Evolutionary conservation across 2,113 vertebrate genomes (phyloP), one percentile per base, ranked within the genome.

Genomic region (Rhea pennata): DNA sequence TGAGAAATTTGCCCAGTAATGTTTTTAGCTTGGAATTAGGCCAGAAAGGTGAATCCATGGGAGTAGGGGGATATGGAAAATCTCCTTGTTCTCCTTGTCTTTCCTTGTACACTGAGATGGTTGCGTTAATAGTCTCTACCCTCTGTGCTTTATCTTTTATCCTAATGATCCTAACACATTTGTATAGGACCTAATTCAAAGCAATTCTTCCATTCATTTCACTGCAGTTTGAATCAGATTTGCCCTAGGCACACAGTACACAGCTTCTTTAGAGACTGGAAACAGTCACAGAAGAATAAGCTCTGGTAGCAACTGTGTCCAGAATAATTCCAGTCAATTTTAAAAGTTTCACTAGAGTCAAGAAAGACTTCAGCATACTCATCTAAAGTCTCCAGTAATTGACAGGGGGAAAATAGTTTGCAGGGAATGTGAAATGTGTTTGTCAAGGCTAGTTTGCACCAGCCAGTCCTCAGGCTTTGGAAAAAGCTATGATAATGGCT

Each of bases 191-290:
- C 29, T 54, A 71, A 75, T 56, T 51, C 20, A 81, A 76, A 72
- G 19, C 42, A 67, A 58, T 77, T 73, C 36, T 40, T 77, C 42
- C 31, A 67, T 2, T 71, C 53, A 70, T 64, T 70, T 69, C 53
- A 62, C 31, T 51, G n/a, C 3, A 14, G 72, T 96, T 94, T 81
- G 27, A 72, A 22, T 79, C 11, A 10, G 11, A 79, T 31, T 15
- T 51, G 16, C 36, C 72, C 24, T 15, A 85, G 42, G 39, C n/a
- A 64, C 31, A 29, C 0, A 1, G 48, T 48, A 20, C 50, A 0
- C 0, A 83, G 40, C 14, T 88, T 33, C 51, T 85, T 73, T 53
- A 62, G 85, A 85, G 79, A 33, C 44, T 90, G 61, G 33, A 70
- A 77, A 51, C 14, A 67, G 51, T 14, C 40, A 78, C 40, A 59